Evolutionary conservation across 2,888 invertebrate genomes (phyloP).

Genomic region (Oscheius sp.): DNA sequence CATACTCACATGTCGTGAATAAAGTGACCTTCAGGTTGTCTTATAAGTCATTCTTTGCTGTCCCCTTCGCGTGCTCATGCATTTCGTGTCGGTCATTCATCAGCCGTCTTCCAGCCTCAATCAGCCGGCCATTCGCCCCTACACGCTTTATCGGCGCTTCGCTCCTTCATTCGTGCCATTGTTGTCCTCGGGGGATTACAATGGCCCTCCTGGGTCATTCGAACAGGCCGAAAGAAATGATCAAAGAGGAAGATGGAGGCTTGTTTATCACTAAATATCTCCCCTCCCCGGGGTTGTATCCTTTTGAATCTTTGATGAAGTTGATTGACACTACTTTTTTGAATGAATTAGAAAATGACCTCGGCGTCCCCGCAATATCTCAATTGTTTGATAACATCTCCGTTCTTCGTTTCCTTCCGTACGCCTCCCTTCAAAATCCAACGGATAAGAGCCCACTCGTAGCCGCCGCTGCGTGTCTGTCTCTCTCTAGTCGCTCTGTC

Average conservation of each 20-base stretch:
- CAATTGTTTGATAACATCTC: neutral
- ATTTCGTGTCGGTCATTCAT: conserved; percentile 23
- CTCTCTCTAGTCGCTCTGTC: neutral
- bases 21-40: too few species aligned
- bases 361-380: neutral
- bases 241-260: neutral
- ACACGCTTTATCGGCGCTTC: conserved; percentile 1
- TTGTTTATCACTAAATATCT: too few species aligned
- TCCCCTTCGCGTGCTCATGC: conserved; percentile 6
- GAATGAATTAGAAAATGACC: too few species aligned
- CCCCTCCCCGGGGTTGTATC: too few species aligned
- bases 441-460: neutral
- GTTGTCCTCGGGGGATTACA: neutral
- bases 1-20: too few species aligned
- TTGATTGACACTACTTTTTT: too few species aligned
- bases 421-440: neutral
- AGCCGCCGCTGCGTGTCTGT: neutral
- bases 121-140: conserved; percentile 7
- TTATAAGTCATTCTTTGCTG: neutral
- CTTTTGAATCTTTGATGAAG: too few species aligned
- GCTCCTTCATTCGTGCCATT: neutral
- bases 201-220: neutral
- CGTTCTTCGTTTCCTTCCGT: neutral
- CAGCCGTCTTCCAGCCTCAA: conserved; percentile 13
- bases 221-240: neutral